Evolutionary conservation across 2,888 invertebrate species (phyloP), one percentile per base, ranked within the genome.

Genomic region (Mythimna albipuncta): DNA sequence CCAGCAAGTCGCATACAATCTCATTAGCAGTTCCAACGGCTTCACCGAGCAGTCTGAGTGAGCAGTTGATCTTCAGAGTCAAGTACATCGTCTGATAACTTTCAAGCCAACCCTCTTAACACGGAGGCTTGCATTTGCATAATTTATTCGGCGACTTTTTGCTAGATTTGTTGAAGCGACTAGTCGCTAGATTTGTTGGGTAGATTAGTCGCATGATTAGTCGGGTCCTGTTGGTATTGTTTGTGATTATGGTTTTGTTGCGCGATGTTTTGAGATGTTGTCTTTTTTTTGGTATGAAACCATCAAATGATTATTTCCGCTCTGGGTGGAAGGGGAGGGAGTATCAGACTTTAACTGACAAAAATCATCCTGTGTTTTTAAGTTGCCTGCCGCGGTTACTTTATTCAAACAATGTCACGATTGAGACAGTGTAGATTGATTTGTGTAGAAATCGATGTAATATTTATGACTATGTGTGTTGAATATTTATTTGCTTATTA

Each of bases 51-150:
- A 68, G 68, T 78, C 59, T 59, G 79, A 82, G 83, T 67, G 79
- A 81, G 63, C 85, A 69, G 84, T 89, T 89, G 89, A 89, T 85
- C 88, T 87, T 84, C 77, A 69, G 81, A 90, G 90, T 90, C 89
- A 90, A 90, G 85, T 84, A 82, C 80, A 76, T 80, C 74, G 87
- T 84, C 88, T 86, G 84, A 82, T 81, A 82, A 90, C 88, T 85
- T 85, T 63, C 70, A 69, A 85, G 84, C 83, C 87, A 83, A 85
- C 87, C 85, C 86, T 88, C 86, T 87, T 88, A 89, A 88, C 87
- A 84, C 87, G 81, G 83, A 82, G 88, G 72, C 85, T 81, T 72
- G 79, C 64, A 75, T 77, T 78, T 90, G 81, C 87, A 90, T 91
- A 87, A 89, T 90, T 91, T 87, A 91, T 86, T 70, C 69, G 44